These are phyloP conservation scores for Petrocephalus microphthalmus DNA, from an alignment of 2,113 vertebrate genomes.

Conservation along the genomic window DNA sequence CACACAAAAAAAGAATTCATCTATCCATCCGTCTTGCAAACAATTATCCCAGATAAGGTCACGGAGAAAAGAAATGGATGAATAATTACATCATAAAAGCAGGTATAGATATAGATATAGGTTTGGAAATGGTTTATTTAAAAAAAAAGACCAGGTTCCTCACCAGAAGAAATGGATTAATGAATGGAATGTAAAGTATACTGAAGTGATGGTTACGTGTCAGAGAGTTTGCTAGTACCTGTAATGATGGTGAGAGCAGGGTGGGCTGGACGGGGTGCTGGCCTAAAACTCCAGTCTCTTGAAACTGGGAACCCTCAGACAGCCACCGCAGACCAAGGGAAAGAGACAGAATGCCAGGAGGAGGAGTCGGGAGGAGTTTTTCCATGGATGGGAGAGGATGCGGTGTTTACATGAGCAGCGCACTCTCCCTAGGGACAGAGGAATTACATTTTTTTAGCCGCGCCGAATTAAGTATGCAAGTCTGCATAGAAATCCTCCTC, in stretches of 20 bases:
- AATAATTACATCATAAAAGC: not conserved
- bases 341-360: not conserved
- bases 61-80: not conserved
- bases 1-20: not conserved
- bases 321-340: not conserved
- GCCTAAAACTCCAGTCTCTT: not conserved
- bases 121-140: not conserved
- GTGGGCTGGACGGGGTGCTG: not conserved
- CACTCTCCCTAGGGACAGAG: not conserved
- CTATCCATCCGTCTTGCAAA: not conserved
- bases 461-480: constrained; percentile 10
- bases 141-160: not conserved
- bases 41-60: not conserved
- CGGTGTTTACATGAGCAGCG: not conserved
- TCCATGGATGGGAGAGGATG: not conserved
- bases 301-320: not conserved
- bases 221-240: not conserved
- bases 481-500: constrained; percentile 7
- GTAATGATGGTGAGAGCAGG: not conserved
- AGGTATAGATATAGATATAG: not conserved
- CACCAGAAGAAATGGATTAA: not conserved
- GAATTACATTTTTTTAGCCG: constrained; percentile 8
- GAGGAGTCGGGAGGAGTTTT: not conserved
- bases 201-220: not conserved
- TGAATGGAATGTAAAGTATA: not conserved